phyloP scores from a whole-genome alignment of 2,888 invertebrate genomes.

The Caenorhabditis sp. region DNA sequence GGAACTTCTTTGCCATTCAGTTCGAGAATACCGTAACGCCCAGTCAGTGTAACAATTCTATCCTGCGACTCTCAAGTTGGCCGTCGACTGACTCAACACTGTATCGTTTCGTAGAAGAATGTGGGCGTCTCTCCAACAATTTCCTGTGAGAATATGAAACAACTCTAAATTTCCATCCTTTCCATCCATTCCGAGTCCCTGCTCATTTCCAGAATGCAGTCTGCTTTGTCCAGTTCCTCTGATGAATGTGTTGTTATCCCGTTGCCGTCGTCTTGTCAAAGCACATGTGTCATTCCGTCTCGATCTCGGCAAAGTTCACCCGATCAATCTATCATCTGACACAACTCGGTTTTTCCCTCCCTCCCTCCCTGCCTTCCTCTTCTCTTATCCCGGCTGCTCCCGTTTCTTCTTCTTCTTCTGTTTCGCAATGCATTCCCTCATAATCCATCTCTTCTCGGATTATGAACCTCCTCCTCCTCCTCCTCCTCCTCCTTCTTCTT shows the following conservation, averaged over 20 bases:
- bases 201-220: neutral
- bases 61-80: too few relatives aligned
- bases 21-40: too few relatives aligned
- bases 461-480: too few relatives aligned
- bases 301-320: slow-evolving; percentile 29
- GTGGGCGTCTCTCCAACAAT: too few relatives aligned
- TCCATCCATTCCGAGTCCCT: too few relatives aligned
- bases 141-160: too few relatives aligned
- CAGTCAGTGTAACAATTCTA: too few relatives aligned
- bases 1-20: too few relatives aligned
- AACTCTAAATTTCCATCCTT: too few relatives aligned
- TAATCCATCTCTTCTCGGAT: slow-evolving; percentile 29
- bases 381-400: neutral
- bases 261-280: neutral
- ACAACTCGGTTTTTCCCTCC: slow-evolving; percentile 7
- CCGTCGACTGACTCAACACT: too few relatives aligned
- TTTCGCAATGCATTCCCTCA: slow-evolving; percentile 22
- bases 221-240: slow-evolving; percentile 18
- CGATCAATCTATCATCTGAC: slow-evolving; percentile 35
- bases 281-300: slow-evolving; percentile 19
- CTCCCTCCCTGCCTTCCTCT: neutral
- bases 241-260: slow-evolving; percentile 24
- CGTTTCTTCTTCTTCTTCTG: neutral
- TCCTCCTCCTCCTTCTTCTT: neutral
- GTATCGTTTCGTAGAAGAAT: too few relatives aligned